Evolutionary conservation across 2,888 invertebrate genomes (phyloP).

Genomic region (Orthosia gracilis): DNA sequence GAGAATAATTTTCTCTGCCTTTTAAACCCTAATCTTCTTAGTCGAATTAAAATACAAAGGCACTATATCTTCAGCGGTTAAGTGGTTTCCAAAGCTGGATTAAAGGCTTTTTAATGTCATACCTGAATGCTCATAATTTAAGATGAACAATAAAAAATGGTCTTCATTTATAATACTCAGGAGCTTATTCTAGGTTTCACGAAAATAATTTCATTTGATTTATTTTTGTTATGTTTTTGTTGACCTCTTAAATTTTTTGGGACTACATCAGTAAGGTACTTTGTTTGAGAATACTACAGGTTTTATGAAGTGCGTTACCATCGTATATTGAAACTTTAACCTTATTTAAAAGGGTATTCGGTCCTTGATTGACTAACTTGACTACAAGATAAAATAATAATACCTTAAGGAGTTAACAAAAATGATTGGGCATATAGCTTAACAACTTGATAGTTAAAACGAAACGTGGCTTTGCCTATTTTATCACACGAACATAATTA

Average conservation of each 20-base stretch:
- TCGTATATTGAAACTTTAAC: too few relatives aligned
- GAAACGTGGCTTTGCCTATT: too few relatives aligned
- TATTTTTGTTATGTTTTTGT: slow-evolving; percentile 19
- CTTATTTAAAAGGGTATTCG: too few relatives aligned
- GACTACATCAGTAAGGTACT: neutral
- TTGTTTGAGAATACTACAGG: neutral
- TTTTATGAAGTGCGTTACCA: too few relatives aligned
- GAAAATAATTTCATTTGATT: slow-evolving; percentile 30
- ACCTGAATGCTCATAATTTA: slow-evolving; percentile 5
- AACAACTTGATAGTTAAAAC: too few relatives aligned
- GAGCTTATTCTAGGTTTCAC: slow-evolving; percentile 22
- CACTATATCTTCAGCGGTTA: neutral
- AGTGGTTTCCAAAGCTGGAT: slow-evolving; percentile 24
- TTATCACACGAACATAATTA: too few relatives aligned
- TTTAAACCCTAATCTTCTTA: neutral
- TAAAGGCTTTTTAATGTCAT: slow-evolving; percentile 25
- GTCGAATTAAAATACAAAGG: neutral
- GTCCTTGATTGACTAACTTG: too few relatives aligned
- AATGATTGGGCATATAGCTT: too few relatives aligned
- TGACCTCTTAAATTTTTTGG: neutral
- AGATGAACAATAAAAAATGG: slow-evolving; percentile 6
- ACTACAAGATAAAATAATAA: too few relatives aligned
- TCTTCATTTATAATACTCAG: neutral
- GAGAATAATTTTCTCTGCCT: too few relatives aligned
- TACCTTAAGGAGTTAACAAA: too few relatives aligned